Conservation (phyloP, 53 echinoderm and acorn worm species). For the Holothuria scabra region DNA sequence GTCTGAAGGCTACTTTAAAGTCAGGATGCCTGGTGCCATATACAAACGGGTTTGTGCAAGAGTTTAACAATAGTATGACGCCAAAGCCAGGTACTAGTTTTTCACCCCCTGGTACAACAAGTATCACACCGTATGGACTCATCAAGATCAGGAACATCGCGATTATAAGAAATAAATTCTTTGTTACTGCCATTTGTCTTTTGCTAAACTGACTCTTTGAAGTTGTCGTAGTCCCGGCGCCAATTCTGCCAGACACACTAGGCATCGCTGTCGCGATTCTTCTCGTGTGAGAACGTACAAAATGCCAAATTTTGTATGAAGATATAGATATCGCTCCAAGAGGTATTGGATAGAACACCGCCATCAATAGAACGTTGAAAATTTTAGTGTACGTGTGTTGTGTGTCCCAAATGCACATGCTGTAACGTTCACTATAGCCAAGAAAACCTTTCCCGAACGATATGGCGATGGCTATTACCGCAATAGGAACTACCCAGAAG, state of each 20-base stretch:
- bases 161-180: conserved; percentile 85
- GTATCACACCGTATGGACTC: conserved; percentile 73
- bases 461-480: conserved; percentile 57
- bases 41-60: conserved; percentile 82
- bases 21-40: conserved; percentile 90
- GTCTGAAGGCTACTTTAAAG: conserved; percentile 66
- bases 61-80: conserved; percentile 71
- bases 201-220: conserved; percentile 55
- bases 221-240: conserved; percentile 7
- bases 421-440: conserved; percentile 74
- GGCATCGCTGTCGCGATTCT: conserved; percentile 57
- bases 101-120: conserved; percentile 79
- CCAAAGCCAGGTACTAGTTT: conserved; percentile 72
- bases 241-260: conserved; percentile 44
- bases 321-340: conserved; percentile 46
- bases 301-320: conserved; percentile 72
- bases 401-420: conserved; percentile 86
- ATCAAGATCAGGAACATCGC: conserved; percentile 71
- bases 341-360: conserved; percentile 72
- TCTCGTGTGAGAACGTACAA: conserved; percentile 68
- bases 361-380: conserved; percentile 72
- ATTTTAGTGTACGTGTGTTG: conserved; percentile 65
- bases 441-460: conserved; percentile 67
- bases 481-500: conserved; percentile 78
- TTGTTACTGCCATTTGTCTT: conserved; percentile 86